Conservation (phyloP, 37 sponge, comb jelly and placozoan genomes). For the Petrosia ficiformis region DNA sequence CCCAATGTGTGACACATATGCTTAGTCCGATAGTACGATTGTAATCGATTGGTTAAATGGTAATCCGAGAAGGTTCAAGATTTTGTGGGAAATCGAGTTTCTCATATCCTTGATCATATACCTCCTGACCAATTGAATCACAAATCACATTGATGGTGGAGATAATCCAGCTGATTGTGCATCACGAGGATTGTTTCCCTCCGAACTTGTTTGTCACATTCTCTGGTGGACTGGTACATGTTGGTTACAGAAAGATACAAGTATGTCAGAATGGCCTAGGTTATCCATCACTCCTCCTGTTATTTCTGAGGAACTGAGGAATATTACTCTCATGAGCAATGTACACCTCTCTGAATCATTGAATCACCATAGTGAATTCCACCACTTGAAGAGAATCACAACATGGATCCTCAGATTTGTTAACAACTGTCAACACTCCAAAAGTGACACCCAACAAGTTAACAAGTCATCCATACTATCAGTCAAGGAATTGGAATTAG, state of each 20-base stretch:
- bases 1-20: not conserved
- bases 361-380: slow-evolving; percentile 7
- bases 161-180: slow-evolving; percentile 20
- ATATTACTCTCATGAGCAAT: too few relatives aligned
- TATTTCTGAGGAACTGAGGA: not conserved
- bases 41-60: slow-evolving; percentile 9
- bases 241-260: not conserved
- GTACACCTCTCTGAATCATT: not conserved
- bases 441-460: too few relatives aligned
- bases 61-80: slow-evolving; percentile 6
- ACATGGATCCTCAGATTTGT: slow-evolving; percentile 42
- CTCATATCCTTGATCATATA: not conserved
- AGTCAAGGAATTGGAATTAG: not conserved
- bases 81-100: slow-evolving; percentile 9
- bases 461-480: not conserved
- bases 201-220: slow-evolving; percentile 11
- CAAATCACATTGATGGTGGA: not conserved
- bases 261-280: not conserved
- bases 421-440: slow-evolving; percentile 16
- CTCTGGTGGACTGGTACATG: slow-evolving; percentile 5
- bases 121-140: slow-evolving; percentile 2
- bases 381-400: slow-evolving; percentile 24
- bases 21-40: slow-evolving; percentile 8
- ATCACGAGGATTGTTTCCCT: slow-evolving; percentile 15
- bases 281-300: not conserved